Evolutionary conservation across 2,888 invertebrate species (phyloP).

Genomic region (Corbicula japonica): DNA sequence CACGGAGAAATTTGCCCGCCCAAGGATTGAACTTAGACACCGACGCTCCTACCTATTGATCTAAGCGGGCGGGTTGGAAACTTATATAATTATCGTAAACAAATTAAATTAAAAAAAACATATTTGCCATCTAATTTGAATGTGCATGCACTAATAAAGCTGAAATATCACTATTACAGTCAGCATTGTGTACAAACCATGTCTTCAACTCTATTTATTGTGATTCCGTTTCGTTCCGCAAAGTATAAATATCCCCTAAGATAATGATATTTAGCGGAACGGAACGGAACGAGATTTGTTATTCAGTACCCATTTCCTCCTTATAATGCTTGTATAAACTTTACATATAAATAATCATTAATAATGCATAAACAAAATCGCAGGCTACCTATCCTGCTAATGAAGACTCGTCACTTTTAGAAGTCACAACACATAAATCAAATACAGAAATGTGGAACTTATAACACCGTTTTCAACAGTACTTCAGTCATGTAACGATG

Average conservation of each 20-base stretch:
- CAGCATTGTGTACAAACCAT: slow-evolving; percentile 15
- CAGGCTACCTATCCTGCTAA: slow-evolving; percentile 11
- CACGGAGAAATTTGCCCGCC: slow-evolving; percentile 24
- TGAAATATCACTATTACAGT: slow-evolving; percentile 13
- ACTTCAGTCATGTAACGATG: too few species aligned
- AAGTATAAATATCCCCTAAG: slow-evolving; percentile 2
- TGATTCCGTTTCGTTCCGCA: slow-evolving; percentile 2
- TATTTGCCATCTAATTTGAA: too few species aligned
- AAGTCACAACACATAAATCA: slow-evolving; percentile 27
- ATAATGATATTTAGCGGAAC: slow-evolving; percentile 4
- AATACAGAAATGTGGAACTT: slow-evolving; percentile 27
- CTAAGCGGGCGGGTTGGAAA: slow-evolving; percentile 27
- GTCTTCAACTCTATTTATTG: not conserved
- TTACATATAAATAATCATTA: slow-evolving; percentile 6
- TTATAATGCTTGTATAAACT: slow-evolving; percentile 2
- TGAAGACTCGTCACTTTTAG: slow-evolving; percentile 21
- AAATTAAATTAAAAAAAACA: too few species aligned
- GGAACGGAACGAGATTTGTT: slow-evolving; percentile 2
- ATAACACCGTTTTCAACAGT: slow-evolving; percentile 19
- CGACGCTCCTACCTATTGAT: slow-evolving; percentile 27
- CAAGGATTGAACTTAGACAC: slow-evolving; percentile 26
- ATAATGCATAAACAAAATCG: slow-evolving; percentile 15
- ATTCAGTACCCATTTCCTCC: not conserved
- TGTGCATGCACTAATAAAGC: slow-evolving; percentile 19
- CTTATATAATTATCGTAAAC: slow-evolving; percentile 24